These are phyloP conservation scores for Ametastegia equiseti DNA, from an alignment of 2,888 invertebrate genomes.

Conservation along the genomic window DNA sequence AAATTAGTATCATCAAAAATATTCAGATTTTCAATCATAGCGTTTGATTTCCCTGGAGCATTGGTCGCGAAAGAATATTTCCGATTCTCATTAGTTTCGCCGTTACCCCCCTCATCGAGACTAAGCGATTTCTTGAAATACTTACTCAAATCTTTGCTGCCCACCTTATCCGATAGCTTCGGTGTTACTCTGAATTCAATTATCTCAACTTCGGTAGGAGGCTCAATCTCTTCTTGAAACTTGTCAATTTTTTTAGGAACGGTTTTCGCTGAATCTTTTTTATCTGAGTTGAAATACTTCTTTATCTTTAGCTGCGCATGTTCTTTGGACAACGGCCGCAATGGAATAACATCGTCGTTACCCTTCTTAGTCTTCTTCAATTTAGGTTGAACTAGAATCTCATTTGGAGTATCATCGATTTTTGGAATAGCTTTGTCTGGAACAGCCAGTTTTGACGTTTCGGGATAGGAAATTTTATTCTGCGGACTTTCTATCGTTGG, in stretches of 20 bases:
- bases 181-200: conserved; percentile 65
- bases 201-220: conserved; percentile 52
- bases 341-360: conserved; percentile 54
- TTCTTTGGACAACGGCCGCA: conserved; percentile 68
- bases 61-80: not conserved
- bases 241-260: conserved; percentile 26
- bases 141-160: conserved; percentile 67
- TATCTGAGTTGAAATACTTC: conserved; percentile 65
- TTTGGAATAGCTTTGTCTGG: conserved; percentile 55
- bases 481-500: conserved; percentile 63
- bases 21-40: conserved; percentile 5
- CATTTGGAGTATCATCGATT: conserved; percentile 39
- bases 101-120: not conserved
- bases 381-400: conserved; percentile 59
- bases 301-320: conserved; percentile 68
- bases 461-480: conserved; percentile 53
- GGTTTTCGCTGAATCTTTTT: not conserved
- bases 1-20: not conserved
- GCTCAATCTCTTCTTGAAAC: conserved; percentile 18
- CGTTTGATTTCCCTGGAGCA: not conserved
- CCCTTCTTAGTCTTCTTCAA: conserved; percentile 67
- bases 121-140: conserved; percentile 63
- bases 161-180: conserved; percentile 67
- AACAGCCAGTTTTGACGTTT: conserved; percentile 57
- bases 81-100: not conserved